Evolutionary conservation across 2,888 invertebrate species (phyloP), one percentile per base, ranked within the genome.

Genomic region (Cephus rjabovi): DNA sequence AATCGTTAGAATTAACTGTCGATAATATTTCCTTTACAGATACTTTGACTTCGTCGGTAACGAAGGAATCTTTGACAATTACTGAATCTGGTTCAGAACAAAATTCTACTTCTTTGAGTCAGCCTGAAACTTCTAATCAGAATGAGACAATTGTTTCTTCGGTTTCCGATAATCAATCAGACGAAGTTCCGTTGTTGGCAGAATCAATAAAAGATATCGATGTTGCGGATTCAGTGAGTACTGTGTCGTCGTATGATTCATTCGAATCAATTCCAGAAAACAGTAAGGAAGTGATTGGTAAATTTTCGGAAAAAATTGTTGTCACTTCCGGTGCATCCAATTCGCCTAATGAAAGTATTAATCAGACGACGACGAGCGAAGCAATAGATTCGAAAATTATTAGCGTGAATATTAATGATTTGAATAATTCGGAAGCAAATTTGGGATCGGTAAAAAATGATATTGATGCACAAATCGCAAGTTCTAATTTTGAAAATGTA

Each of bases 201-300:
- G 40, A 40, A 40, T 15, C 15, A 4, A 15, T 40, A 12, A 40
- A 40, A 40, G 40, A 40, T 1, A 40, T 40, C 6, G 40, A 40
- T 1, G 12, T 40, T 40, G 4, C 15, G 12, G 40, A 77, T 69
- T 75, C 69, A 40, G n/a, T 12, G 23, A 77, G 35, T 30, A 74
- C 40, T 12, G 78, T 30, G 4, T 78, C 78, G 23, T 78, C 78
- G 12, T 78, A 78, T 75, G 73, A 78, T 68, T 78, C 78, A 6
- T 78, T 78, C 12, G 78, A 78, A 31, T 78, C 78, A 33, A 56
- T 78, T 75, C 71, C 78, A 4, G 78, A 78, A 75, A 71, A 75
- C 35, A 71, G 75, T 34, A 70, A 3, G 70, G 70, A 70, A 31
- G 2, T 30, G 30, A 30, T 1, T 70, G 4, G 4, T 15, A 12